phyloP scores from a whole-genome alignment of 2,888 invertebrate genomes.

The Aphidoletes aphidimyza region DNA sequence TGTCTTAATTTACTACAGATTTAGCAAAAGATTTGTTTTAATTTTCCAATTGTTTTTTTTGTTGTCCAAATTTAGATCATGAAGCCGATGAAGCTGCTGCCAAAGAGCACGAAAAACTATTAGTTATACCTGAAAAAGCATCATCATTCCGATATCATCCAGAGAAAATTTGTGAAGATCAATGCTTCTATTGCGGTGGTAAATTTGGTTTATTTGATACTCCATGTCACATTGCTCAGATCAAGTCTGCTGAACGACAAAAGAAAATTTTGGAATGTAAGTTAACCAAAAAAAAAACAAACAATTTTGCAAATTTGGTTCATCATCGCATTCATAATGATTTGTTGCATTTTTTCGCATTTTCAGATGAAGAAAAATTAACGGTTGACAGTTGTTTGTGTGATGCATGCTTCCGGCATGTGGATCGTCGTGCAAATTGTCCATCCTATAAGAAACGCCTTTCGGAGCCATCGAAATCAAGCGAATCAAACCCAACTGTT shows the following conservation, averaged over 20 bases:
- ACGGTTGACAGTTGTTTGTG: constrained; percentile 84
- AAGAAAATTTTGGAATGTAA: constrained; percentile 81
- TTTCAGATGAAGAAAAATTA: constrained; percentile 79
- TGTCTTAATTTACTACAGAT: background rate
- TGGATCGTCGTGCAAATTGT: constrained; percentile 82
- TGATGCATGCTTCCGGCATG: constrained; percentile 87
- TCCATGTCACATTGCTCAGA: constrained; percentile 87
- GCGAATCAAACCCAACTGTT: constrained; percentile 56
- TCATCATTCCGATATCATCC: constrained; percentile 89
- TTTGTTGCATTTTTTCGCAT: too few species aligned
- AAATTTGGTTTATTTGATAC: constrained; percentile 88
- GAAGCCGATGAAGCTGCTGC: constrained; percentile 54
- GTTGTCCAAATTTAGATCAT: constrained; percentile 19
- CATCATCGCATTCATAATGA: constrained; percentile 2
- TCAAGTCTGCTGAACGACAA: constrained; percentile 84
- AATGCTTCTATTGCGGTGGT: constrained; percentile 87
- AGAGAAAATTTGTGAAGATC: constrained; percentile 82
- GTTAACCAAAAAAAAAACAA: background rate
- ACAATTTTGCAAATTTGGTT: constrained; percentile 34
- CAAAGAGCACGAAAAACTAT: constrained; percentile 66
- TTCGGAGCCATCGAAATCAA: constrained; percentile 60
- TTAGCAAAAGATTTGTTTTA: background rate
- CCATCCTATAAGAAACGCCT: constrained; percentile 74
- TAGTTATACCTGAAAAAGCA: constrained; percentile 88
- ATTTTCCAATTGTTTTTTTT: constrained; percentile 55